Base-by-base conservation (phyloP, 2,888 invertebrate genomes). In the Oligia fasciuncula region DNA sequence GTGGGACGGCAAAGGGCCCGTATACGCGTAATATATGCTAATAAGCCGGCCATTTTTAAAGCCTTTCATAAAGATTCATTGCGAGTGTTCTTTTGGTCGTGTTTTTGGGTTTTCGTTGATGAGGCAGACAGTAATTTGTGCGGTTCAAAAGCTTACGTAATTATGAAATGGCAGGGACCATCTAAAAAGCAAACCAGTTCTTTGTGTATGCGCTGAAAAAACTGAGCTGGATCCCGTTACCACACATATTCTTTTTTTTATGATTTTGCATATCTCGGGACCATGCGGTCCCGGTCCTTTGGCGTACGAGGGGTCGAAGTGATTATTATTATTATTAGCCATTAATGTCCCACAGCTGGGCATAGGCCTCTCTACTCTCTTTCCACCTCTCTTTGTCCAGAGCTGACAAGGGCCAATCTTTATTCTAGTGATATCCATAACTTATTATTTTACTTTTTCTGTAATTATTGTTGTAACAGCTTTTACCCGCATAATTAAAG, bases 11-110 rank as follows among this genome's bases (percentile, higher is more conserved):
- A 85, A 89, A 90, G 86, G 88, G 86, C 84, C 87, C 81, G 85
- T 82, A 80, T 87, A 88, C 84, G 74, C 81, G 83, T 87, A 85
- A 88, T 90, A 86, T 91, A 90, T 90, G 89, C 87, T 89, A 89
- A 90, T 89, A 90, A 80, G 83, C 82, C 80, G 85, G 83, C 85
- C 89, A 87, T 86, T 85, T 88, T 88, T 81, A 88, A 88, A 85
- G 85, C 90, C 86, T 81, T 82, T 75, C 73, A 68, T 80, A 74
- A 77, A 79, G 79, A 74, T 88, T 87, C 79, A 83, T 87, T 80
- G 76, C 72, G 74, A 62, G 51, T 81, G 76, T 86, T 77, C 70
- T 84, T 77, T 79, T 57, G 60, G 76, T 62, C 62, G 60, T 83
- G 57, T 73, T 86, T 75, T 74, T 46, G n/a, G 65, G 43, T 9